Base-by-base conservation (phyloP, 1,140 invertebrate species). In the Mya arenaria region DNA sequence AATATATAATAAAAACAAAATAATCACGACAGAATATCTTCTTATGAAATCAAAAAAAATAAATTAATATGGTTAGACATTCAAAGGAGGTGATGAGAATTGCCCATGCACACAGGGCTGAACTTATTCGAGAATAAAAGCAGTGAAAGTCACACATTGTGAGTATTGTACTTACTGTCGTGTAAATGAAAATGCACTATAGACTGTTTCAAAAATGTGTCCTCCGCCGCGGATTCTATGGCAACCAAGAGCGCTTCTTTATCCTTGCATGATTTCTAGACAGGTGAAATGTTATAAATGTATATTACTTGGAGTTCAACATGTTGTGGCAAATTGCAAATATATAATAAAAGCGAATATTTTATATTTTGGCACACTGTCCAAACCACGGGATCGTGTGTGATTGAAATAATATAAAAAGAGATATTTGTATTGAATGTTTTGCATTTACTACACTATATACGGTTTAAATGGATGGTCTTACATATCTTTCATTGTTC, bases 171-270 rank as follows among this genome's bases (percentile, higher is more conserved):
- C 68, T 25, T 73, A 73, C 69, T 58, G 48, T 73, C 52, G 30
- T 56, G 52, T 19, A 32, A 32, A 73, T 73, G 69, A 13, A 37
- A 17, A 5, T 28, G 69, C 23, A 39, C 60, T 19, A 73, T 73
- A 4, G 52, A 58, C 17, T 13, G 1, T 39, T 34, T 34, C 3
- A 73, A 36, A 17, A 73, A 73, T 2, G 25, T 28, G 23, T 73
- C 69, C 32, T 73, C 69, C 1, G 28, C 69, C 30, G 39, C 39
- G 19, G 48, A 58, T 8, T 15, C 17, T 32, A 73, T 25, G 28
- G 56, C 69, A 73, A 60, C 69, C 19, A 73, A 32, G 19, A 32
- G 28, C 5, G 52, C 69, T 25, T 60, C 52, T 19, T 37, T 30
- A 2, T 56, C 32, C 13, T n/a, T 58, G 36, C 69, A 73, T 10